Evolutionary conservation across 1,140 invertebrate species (phyloP).

Genomic region (Euschistus heros): DNA sequence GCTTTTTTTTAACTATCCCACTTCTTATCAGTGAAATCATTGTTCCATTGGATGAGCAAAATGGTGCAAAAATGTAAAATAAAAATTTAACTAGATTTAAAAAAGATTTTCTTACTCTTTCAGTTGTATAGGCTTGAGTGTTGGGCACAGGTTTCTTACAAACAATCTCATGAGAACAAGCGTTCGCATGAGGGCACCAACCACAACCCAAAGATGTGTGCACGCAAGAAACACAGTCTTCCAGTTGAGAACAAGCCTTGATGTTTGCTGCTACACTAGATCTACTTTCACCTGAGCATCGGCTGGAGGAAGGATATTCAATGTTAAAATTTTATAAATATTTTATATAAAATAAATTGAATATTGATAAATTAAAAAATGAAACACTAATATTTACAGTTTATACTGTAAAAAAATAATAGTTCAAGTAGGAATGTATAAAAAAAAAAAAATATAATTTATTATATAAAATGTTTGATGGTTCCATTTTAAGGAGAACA

Average conservation of each 20-base stretch:
- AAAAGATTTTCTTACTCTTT: constrained; percentile 27
- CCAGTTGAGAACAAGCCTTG: constrained; percentile 46
- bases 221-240: constrained; percentile 62
- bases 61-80: background rate
- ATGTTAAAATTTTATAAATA: no score
- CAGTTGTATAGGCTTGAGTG: constrained; percentile 23
- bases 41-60: background rate
- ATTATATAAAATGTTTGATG: no score
- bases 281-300: constrained; percentile 45
- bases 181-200: constrained; percentile 48
- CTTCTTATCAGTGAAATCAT: no score
- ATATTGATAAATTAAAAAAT: no score
- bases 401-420: no score
- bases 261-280: constrained; percentile 35
- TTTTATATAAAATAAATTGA: no score
- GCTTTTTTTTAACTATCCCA: no score
- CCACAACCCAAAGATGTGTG: constrained; percentile 64
- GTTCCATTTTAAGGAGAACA: no score
- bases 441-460: no score
- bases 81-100: background rate
- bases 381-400: no score
- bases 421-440: no score
- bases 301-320: constrained; percentile 14
- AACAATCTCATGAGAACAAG: constrained; percentile 28
- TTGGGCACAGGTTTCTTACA: constrained; percentile 29